phyloP scores from a whole-genome alignment of 2,888 invertebrate genomes.

The Embidobia sp. region DNA sequence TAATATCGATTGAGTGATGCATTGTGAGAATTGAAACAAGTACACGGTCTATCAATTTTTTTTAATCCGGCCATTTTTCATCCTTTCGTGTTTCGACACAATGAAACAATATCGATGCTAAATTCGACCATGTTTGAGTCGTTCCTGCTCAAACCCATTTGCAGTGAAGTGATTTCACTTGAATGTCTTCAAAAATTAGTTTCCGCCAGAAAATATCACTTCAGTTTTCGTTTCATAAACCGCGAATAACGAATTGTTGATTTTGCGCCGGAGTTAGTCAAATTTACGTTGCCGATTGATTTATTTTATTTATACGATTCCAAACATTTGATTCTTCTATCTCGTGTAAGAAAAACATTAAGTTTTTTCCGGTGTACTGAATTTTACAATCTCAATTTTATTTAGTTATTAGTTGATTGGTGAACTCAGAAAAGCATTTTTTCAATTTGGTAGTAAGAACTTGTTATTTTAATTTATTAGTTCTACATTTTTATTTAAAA shows the following conservation, averaged over 20 bases:
- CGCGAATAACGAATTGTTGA: not conserved
- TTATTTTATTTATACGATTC: too few relatives aligned
- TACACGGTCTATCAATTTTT: slow-evolving; percentile 47
- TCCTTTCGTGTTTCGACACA: slow-evolving; percentile 47
- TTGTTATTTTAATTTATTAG: too few relatives aligned
- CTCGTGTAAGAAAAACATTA: too few relatives aligned
- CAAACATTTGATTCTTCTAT: too few relatives aligned
- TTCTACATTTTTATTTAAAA: too few relatives aligned
- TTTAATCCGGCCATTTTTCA: slow-evolving; percentile 34
- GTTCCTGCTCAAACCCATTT: slow-evolving; percentile 24
- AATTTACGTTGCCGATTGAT: too few relatives aligned
- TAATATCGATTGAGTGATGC: slow-evolving; percentile 57
- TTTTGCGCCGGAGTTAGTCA: too few relatives aligned
- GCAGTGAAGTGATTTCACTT: slow-evolving; percentile 1
- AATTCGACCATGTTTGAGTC: slow-evolving; percentile 31
- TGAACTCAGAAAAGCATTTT: too few relatives aligned
- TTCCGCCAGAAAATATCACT: slow-evolving; percentile 1
- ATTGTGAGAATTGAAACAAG: slow-evolving; percentile 34
- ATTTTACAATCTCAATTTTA: too few relatives aligned
- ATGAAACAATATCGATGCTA: slow-evolving; percentile 53
- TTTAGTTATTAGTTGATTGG: too few relatives aligned
- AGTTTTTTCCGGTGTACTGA: too few relatives aligned
- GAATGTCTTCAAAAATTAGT: slow-evolving; percentile 31
- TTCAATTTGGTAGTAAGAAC: too few relatives aligned
- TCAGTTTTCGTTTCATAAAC: not conserved